Conservation (phyloP, 2,797 vertebrate genomes). For the Rhynchotus rufescens region DNA sequence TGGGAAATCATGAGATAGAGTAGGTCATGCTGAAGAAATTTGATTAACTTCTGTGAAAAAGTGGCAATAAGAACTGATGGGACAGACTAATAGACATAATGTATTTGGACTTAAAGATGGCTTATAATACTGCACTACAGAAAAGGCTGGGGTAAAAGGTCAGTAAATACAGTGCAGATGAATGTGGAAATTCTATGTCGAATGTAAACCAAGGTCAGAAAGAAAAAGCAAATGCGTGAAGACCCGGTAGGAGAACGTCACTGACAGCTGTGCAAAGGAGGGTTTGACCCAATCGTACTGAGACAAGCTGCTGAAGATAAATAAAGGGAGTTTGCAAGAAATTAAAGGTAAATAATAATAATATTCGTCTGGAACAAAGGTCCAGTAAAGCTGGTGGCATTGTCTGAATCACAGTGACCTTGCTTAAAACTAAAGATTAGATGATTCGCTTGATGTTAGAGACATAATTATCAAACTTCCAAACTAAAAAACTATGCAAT, state of each 20-base stretch:
- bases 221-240: neutral
- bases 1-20: neutral
- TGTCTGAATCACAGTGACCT: neutral
- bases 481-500: neutral
- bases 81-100: slow-evolving; percentile 32
- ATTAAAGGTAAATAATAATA: neutral
- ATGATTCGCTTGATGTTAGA: neutral
- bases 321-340: neutral
- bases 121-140: slow-evolving; percentile 3
- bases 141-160: slow-evolving; percentile 25
- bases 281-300: neutral
- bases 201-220: neutral
- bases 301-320: neutral
- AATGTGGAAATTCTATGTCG: neutral
- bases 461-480: neutral
- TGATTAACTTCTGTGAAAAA: slow-evolving; percentile 40
- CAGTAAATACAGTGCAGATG: neutral
- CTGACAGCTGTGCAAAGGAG: neutral
- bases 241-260: neutral
- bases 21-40: slow-evolving; percentile 56
- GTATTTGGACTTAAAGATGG: slow-evolving; percentile 22
- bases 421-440: neutral
- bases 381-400: neutral
- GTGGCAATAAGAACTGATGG: slow-evolving; percentile 35
- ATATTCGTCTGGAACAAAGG: neutral